phyloP scores from a whole-genome alignment of 2,113 vertebrate species.

The Cnemophilus loriae region DNA sequence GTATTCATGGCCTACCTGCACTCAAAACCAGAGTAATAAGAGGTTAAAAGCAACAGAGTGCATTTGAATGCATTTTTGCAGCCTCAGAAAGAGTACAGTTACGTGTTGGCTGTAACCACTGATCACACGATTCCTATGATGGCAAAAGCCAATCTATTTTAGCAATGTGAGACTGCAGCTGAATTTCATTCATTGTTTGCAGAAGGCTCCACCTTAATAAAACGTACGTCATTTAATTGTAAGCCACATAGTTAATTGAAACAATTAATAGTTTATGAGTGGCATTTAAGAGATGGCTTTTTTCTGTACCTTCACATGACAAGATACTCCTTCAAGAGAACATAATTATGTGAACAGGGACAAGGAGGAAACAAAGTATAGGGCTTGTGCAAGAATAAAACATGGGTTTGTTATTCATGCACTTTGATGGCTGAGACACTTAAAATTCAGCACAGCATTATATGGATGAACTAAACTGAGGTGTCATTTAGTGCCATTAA shows the following conservation, averaged over 20 bases:
- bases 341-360: neutral
- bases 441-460: neutral
- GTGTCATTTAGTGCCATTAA: neutral
- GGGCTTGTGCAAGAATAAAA: neutral
- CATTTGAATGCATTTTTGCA: neutral
- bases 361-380: neutral
- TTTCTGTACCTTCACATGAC: neutral
- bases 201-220: neutral
- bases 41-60: neutral
- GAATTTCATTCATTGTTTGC: neutral
- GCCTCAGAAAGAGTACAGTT: neutral
- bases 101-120: neutral
- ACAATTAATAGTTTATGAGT: neutral
- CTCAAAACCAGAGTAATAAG: neutral
- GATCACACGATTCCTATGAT: neutral
- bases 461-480: neutral
- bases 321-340: neutral
- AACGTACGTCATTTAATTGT: neutral
- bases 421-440: neutral
- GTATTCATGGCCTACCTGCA: accelerated
- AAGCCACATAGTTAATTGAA: neutral
- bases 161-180: neutral
- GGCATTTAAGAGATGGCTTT: neutral
- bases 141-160: neutral
- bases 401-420: neutral